phyloP scores from a whole-genome alignment of 2,113 vertebrate species.

The Myanophis thanlyinensis region DNA sequence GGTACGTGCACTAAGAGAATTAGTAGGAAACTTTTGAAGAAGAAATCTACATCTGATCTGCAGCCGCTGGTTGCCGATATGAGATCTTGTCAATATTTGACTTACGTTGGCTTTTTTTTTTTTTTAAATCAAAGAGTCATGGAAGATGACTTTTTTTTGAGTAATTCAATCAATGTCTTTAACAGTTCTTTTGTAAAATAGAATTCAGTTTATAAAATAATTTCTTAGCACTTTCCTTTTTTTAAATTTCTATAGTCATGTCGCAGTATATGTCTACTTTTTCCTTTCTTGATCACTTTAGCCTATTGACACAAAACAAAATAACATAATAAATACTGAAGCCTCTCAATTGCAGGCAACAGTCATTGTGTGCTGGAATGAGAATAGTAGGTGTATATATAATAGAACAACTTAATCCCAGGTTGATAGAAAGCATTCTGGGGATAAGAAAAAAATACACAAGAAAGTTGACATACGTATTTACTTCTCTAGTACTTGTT shows the following conservation, averaged over 20 bases:
- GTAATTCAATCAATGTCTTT: neutral
- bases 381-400: neutral
- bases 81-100: neutral
- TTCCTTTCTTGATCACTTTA: neutral
- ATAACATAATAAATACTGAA: neutral
- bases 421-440: neutral
- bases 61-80: neutral
- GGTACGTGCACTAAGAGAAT: neutral
- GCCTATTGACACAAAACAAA: neutral
- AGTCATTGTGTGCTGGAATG: neutral
- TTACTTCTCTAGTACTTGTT: neutral
- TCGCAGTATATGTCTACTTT: neutral
- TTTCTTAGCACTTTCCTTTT: neutral
- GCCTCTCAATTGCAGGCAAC: neutral
- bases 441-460: neutral
- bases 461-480: neutral
- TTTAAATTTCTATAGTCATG: neutral
- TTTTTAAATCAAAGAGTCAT: neutral
- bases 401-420: neutral
- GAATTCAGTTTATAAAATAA: neutral
- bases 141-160: neutral
- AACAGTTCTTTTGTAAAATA: neutral
- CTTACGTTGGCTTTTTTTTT: neutral
- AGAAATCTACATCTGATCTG: neutral
- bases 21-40: neutral